Base-by-base conservation (phyloP, 2,113 vertebrate species). In the Hippocampus barbouri region DNA sequence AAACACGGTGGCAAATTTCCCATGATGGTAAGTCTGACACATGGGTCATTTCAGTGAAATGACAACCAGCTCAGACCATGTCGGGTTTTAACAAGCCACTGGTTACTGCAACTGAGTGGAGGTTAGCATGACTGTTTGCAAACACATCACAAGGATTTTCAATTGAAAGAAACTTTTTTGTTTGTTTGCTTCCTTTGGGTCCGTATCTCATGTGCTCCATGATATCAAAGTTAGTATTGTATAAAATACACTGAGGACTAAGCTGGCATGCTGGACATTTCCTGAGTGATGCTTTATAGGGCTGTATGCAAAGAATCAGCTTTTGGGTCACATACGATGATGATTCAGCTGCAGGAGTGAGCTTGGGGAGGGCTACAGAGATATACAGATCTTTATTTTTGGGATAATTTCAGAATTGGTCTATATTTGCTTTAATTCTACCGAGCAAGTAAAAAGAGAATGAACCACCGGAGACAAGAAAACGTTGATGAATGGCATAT, bases 251-350 rank as follows among this genome's bases (percentile, higher is more conserved):
- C 66, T 40, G 51, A 25, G 47, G 54, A 60, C 68, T 47, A 67
- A 69, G 66, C 30, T 68, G 56, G 69, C 65, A 51, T 71, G 30
- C 30, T 34, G 30, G 30, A 34, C 34, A 62, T 40, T 77, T 69
- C 66, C 74, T 82, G 72, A 78, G 80, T 73, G 71, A 83, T 78
- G 86, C 79, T 85, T 83, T 73, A 75, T 83, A 75, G 83, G 3
- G 82, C 79, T 69, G 7, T 73, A 53, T 84, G 68, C 73, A 80
- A 89, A 81, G 71, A 72, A 73, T 15, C 65, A 80, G 69, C 84
- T 86, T 73, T 82, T 67, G 64, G 88, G 84, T 89, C 85, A 79
- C 87, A 77, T 89, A 90, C 76, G 79, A 80, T 16, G 89, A 71
- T 67, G 80, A 84, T 54, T 69, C 70, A 72, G 73, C 80, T 64